Evolutionary conservation across 1,140 invertebrate genomes (phyloP), one percentile per base, ranked within the genome.

Genomic region (Drosophila tani): DNA sequence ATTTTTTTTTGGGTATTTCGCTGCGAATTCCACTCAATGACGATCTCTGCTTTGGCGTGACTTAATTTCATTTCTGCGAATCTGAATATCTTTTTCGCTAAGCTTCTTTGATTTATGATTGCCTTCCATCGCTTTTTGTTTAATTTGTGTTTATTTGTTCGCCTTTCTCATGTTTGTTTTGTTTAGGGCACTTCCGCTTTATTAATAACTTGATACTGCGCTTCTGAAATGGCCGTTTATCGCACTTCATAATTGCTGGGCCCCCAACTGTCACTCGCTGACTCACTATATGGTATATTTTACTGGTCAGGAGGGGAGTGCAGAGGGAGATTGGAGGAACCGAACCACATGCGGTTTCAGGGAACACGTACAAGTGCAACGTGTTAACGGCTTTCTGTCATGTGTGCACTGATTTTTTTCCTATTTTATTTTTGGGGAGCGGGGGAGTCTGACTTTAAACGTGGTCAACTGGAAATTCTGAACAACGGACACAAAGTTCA

Each of bases 361-460:
- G 41, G 71, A 75, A 75, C 71, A 75, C 71, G 71, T 75, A 75
- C 71, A 75, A 75, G 71, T 75, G 71, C 71, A 64, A 62, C 47
- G 56, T 74, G 56, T 66, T 66, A 76, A 66, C 73, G 74, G 73
- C 49, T 43, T 56, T 45, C 27, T 45, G 57, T 29, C 47, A 60
- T 70, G 53, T 70, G 53, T 70, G 53, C 46, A 49, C 53, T 49
- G 69, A 75, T 75, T 56, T 74, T 56, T 40, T 40, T 55, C 6
- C 21, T 24, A 6, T 29, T 29, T 51, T 17, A 17, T 15, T 0
- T 41, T 27, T 19, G 11, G n/a, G 9, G 3, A 41, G 43, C 35
- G 50, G 21, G 58, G 51, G 49, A 51, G 50, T 76, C 51, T 27
- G 67, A 71, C 65, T 71, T 57, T n/a, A 58, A 58, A 69, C 65